These are phyloP conservation scores for Hydrozoanthus gracilis DNA, from an alignment of 92 coral and sea anemone species.

Conservation along the genomic window DNA sequence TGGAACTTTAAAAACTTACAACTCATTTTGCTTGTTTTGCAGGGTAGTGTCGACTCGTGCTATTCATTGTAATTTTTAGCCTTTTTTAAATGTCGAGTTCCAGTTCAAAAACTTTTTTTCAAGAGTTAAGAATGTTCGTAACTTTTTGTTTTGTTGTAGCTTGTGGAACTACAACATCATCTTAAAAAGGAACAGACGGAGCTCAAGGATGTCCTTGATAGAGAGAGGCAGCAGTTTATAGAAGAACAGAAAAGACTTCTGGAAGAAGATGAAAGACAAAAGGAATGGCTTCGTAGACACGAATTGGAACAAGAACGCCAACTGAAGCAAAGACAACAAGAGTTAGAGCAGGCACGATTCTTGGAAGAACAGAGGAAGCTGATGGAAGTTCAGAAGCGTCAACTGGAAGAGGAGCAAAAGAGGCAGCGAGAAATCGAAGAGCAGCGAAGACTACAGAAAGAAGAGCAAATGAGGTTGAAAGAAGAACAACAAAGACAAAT, in stretches of 20 bases:
- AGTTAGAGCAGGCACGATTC: constrained; percentile 11
- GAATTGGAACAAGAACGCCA: constrained; percentile 67
- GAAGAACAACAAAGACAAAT: constrained; percentile 41
- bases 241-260: constrained; percentile 86
- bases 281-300: constrained; percentile 71
- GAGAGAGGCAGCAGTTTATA: constrained; percentile 74
- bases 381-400: constrained; percentile 9
- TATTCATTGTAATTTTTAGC: too few relatives aligned
- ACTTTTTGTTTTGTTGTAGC: constrained; percentile 1
- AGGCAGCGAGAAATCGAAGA: constrained; percentile 39
- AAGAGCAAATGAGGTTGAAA: constrained; percentile 29
- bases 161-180: constrained; percentile 64
- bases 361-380: constrained; percentile 17
- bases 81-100: not conserved
- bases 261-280: constrained; percentile 76
- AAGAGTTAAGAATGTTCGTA: not conserved
- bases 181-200: constrained; percentile 81
- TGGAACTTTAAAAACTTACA: too few relatives aligned
- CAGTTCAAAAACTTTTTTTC: not conserved
- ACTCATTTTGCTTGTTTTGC: too few relatives aligned
- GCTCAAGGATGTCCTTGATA: constrained; percentile 74
- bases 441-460: constrained; percentile 42
- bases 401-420: constrained; percentile 16
- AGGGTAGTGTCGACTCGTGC: too few relatives aligned
- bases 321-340: constrained; percentile 46